These are phyloP conservation scores for Drosophila tanythrix DNA, from an alignment of 2,888 invertebrate species.

Conservation along the genomic window DNA sequence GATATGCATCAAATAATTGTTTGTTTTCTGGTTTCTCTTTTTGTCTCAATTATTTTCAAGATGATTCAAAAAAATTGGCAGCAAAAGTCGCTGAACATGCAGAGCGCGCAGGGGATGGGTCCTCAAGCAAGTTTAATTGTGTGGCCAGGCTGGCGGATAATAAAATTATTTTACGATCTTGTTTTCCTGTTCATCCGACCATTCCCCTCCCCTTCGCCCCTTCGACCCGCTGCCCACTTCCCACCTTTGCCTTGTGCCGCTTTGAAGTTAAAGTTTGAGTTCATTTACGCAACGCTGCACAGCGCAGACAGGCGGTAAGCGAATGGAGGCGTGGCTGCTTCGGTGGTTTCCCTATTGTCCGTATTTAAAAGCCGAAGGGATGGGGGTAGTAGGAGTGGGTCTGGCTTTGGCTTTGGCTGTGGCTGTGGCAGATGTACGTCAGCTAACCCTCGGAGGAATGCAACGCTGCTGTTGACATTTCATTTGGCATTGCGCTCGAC, in stretches of 20 bases:
- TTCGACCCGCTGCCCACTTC: background rate
- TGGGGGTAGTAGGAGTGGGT: background rate
- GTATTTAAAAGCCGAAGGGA: slow-evolving; percentile 13
- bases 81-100: slow-evolving; percentile 49
- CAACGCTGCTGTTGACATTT: slow-evolving; percentile 63
- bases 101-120: background rate
- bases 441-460: slow-evolving; percentile 37
- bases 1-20: background rate
- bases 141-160: slow-evolving; percentile 76
- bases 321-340: slow-evolving; percentile 16
- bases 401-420: background rate
- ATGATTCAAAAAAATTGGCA: slow-evolving; percentile 52
- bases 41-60: slow-evolving; percentile 11
- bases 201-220: background rate
- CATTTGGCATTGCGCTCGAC: slow-evolving; percentile 47
- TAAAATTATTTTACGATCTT: slow-evolving; percentile 79
- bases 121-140: slow-evolving; percentile 71
- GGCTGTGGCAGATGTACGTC: slow-evolving; percentile 8
- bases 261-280: slow-evolving; percentile 64
- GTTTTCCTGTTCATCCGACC: slow-evolving; percentile 53
- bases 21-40: background rate
- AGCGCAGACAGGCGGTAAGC: slow-evolving; percentile 9
- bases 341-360: slow-evolving; percentile 43
- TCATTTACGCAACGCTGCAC: slow-evolving; percentile 67
- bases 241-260: slow-evolving; percentile 13